phyloP scores from a whole-genome alignment of 2,888 invertebrate genomes.

The Caenorhabditis afra region DNA sequence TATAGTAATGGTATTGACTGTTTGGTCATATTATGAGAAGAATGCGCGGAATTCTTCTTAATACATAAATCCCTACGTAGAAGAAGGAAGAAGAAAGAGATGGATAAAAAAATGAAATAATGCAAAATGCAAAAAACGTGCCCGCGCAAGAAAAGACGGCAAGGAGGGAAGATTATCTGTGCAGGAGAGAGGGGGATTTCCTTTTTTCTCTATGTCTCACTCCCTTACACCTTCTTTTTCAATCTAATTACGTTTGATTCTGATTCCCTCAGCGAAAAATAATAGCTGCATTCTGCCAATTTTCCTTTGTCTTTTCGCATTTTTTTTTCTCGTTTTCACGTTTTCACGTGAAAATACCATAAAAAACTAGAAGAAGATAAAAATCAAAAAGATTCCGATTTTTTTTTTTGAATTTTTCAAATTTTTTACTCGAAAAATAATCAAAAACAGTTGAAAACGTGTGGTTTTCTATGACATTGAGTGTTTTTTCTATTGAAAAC shows the following conservation, averaged over 20 bases:
- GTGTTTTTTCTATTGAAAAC: background rate
- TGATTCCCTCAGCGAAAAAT: slow-evolving; percentile 18
- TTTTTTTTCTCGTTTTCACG: background rate
- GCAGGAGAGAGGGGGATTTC: slow-evolving; percentile 26
- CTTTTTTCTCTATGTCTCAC: slow-evolving; percentile 1
- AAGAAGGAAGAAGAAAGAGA: slow-evolving; percentile 6
- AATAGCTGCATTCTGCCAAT: background rate
- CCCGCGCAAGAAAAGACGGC: slow-evolving; percentile 1
- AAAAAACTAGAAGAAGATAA: background rate
- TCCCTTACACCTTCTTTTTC: slow-evolving; percentile 7
- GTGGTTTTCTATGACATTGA: too few relatives aligned
- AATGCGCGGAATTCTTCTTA: too few relatives aligned
- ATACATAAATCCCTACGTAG: background rate
- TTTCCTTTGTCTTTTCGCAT: background rate
- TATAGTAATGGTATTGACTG: too few relatives aligned
- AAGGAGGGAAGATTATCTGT: slow-evolving; percentile 34
- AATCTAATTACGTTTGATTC: slow-evolving; percentile 44
- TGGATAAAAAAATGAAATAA: slow-evolving; percentile 21
- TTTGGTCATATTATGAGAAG: too few relatives aligned
- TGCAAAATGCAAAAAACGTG: background rate
- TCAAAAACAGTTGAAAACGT: too few relatives aligned
- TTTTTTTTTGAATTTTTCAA: too few relatives aligned
- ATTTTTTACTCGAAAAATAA: too few relatives aligned
- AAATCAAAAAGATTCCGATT: too few relatives aligned
- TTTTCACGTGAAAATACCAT: background rate